Percentiles rank a stretch among this genome's conserved stretches.
These are phyloP conservation scores for Ceriagrion tenellum DNA, from an alignment of 2,888 invertebrate genomes.

Conservation along the genomic window DNA sequence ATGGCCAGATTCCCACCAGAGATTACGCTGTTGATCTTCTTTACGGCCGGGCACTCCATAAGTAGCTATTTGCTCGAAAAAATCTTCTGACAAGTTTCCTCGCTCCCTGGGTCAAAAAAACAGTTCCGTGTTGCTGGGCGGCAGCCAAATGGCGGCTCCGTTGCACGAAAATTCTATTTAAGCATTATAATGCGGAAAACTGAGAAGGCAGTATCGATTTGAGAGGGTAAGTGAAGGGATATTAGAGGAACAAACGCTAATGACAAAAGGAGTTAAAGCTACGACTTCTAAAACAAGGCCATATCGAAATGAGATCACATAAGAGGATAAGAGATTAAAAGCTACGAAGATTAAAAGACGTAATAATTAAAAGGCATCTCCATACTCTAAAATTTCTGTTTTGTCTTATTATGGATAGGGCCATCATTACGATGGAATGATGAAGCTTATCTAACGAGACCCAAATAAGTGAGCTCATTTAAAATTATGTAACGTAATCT, in stretches of 20 bases:
- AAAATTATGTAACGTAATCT: no score
- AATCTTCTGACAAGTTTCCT: not conserved
- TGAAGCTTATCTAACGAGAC: no score
- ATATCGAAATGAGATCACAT: no score
- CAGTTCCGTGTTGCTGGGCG: not conserved
- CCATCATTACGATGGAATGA: no score
- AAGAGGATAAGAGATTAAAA: not conserved
- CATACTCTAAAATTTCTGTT: no score
- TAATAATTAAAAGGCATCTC: no score
- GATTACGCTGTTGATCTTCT: not conserved
- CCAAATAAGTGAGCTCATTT: no score
- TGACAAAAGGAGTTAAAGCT: not conserved
- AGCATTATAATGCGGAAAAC: not conserved
- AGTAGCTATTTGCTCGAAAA: not conserved
- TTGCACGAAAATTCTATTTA: not conserved
- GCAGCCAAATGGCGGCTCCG: not conserved
- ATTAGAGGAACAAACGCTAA: not conserved
- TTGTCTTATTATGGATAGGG: no score
- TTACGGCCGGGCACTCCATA: not conserved
- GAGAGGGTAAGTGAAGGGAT: not conserved
- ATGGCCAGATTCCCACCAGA: not conserved
- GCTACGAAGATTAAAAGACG: not conserved
- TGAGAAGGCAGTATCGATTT: not conserved
- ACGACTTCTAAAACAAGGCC: not conserved
- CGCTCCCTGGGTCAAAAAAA: not conserved